Conservation (phyloP, 2,797 vertebrate species). For the Bradypus variegatus region DNA sequence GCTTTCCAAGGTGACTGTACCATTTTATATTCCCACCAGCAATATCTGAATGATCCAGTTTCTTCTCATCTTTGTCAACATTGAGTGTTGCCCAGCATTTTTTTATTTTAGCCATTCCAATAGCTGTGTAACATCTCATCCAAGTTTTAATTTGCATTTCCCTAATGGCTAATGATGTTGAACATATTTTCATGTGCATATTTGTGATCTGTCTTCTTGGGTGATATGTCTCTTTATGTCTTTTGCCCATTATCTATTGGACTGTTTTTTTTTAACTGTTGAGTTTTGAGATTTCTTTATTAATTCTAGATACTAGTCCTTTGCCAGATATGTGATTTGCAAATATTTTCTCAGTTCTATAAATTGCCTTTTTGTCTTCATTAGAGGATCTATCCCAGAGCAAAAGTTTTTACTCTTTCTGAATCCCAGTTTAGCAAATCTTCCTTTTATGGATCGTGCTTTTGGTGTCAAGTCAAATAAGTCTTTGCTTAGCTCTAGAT, state of each 20-base stretch:
- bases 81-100: background rate
- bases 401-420: background rate
- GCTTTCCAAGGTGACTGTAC: background rate
- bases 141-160: background rate
- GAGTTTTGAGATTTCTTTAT: background rate
- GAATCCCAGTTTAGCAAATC: background rate
- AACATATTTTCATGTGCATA: background rate
- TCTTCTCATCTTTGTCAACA: background rate
- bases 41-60: background rate
- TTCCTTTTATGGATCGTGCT: background rate
- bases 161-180: background rate
- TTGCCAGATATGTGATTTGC: background rate
- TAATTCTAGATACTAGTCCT: background rate
- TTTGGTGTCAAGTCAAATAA: background rate
- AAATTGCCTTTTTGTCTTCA: background rate
- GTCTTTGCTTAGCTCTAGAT: background rate
- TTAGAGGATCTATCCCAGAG: background rate
- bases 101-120: background rate
- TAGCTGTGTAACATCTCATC: background rate
- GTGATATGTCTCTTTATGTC: background rate
- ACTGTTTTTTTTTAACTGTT: background rate
- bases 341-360: background rate
- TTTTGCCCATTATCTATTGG: background rate
- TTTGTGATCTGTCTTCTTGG: background rate
- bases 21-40: background rate